These are phyloP conservation scores for Sturnus vulgaris DNA, from an alignment of 2,113 vertebrate species.

Conservation along the genomic window DNA sequence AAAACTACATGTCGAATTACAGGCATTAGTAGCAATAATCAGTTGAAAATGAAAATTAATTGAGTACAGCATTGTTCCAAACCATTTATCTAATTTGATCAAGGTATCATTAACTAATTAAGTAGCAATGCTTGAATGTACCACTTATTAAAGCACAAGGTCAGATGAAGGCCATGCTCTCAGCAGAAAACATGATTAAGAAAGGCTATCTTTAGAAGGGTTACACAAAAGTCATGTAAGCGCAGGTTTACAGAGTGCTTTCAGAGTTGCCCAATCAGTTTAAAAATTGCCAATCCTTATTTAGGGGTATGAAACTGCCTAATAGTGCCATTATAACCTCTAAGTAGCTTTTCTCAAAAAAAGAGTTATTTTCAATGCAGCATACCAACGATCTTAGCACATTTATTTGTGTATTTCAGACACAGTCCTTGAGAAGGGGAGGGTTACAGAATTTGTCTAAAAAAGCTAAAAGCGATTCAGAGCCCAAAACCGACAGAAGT, in stretches of 20 bases:
- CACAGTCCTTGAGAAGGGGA: not conserved
- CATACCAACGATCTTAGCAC: not conserved
- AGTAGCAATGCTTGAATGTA: not conserved
- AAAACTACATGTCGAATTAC: not conserved
- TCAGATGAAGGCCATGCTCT: not conserved
- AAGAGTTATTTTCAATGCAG: not conserved
- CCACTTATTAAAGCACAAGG: not conserved
- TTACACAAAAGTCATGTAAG: not conserved
- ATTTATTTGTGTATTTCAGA: not conserved
- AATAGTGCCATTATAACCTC: not conserved
- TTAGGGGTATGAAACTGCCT: not conserved
- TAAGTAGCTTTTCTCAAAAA: not conserved
- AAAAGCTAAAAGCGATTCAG: not conserved
- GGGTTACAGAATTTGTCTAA: not conserved
- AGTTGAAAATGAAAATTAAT: conserved; percentile 42
- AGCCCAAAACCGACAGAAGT: not conserved
- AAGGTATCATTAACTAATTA: conserved; percentile 46
- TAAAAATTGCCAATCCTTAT: not conserved
- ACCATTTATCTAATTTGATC: conserved; percentile 45
- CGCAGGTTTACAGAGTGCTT: not conserved
- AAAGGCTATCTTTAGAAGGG: not conserved
- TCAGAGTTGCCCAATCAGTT: not conserved
- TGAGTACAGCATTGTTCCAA: conserved; percentile 20
- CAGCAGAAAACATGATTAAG: not conserved
- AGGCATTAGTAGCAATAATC: conserved; percentile 6